Evolutionary conservation across 1,140 invertebrate species (phyloP).

Genomic region (Apis florea): DNA sequence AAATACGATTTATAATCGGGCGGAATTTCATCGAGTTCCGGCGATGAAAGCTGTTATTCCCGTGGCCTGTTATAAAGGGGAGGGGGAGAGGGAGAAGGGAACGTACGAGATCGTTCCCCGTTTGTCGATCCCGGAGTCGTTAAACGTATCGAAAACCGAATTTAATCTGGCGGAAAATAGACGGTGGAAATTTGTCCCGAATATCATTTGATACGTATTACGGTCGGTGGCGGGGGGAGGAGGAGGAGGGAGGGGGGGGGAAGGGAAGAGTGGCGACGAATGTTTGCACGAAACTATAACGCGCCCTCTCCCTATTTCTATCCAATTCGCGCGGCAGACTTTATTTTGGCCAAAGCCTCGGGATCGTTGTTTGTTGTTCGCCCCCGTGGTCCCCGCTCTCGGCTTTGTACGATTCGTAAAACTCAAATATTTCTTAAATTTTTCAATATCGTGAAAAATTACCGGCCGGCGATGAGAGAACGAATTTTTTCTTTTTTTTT

Average conservation of each 20-base stretch:
- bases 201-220: conserved; percentile 47
- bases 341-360: conserved; percentile 44
- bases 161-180: conserved; percentile 47
- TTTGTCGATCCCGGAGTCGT: conserved; percentile 19
- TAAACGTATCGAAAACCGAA: conserved; percentile 47
- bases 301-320: conserved; percentile 20
- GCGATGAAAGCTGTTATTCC: background rate
- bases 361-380: conserved; percentile 38
- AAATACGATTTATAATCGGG: conserved; percentile 21
- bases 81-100: too few relatives aligned
- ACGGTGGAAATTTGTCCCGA: conserved; percentile 35
- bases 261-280: conserved; percentile 12
- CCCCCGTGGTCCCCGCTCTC: background rate
- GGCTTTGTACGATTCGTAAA: background rate
- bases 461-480: background rate
- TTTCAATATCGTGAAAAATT: background rate
- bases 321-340: conserved; percentile 44
- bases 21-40: conserved; percentile 15
- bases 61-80: conserved; percentile 4
- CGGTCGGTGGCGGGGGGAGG: background rate
- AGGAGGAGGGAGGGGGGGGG: conserved; percentile 2
- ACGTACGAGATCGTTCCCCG: conserved; percentile 4
- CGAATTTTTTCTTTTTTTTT: too few relatives aligned
- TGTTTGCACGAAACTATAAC: conserved; percentile 46
- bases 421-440: conserved; percentile 36